Conservation (phyloP, 1,140 invertebrate species). For the Oscheius sp. region DNA sequence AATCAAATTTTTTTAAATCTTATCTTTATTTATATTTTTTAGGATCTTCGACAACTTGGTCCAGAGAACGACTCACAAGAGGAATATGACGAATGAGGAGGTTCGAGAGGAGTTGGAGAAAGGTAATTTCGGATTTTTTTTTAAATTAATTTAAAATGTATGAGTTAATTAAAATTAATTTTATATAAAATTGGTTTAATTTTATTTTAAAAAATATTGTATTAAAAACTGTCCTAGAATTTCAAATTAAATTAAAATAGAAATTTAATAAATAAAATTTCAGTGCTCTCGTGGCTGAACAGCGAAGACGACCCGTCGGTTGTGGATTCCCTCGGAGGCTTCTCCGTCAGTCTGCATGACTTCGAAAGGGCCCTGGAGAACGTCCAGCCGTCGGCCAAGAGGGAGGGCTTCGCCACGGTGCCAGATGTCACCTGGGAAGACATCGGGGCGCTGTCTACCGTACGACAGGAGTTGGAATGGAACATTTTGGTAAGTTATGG, state of each 20-base stretch:
- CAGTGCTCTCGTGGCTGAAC: conserved; percentile 48
- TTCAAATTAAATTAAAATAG: conserved; percentile 5
- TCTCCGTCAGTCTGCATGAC: conserved; percentile 42
- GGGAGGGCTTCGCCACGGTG: conserved; percentile 95
- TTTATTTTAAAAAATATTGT: not conserved
- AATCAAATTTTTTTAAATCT: too few relatives aligned
- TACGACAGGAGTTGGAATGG: conserved; percentile 82
- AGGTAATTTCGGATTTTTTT: too few relatives aligned
- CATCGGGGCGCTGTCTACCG: conserved; percentile 83
- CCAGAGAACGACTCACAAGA: not conserved
- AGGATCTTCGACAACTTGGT: conserved; percentile 48
- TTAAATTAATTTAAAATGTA: not conserved
- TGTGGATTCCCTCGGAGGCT: conserved; percentile 19
- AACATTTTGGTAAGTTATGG: conserved; percentile 77
- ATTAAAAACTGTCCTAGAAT: not conserved
- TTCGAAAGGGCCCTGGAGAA: conserved; percentile 72
- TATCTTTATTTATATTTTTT: too few relatives aligned
- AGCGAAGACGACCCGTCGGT: conserved; percentile 26
- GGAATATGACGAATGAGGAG: conserved; percentile 38
- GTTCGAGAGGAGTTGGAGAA: conserved; percentile 43
- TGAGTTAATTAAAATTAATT: not conserved
- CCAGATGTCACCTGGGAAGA: conserved; percentile 96
- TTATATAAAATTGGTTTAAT: not conserved
- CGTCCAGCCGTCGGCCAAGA: conserved; percentile 64
- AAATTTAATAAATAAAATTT: too few relatives aligned